Base-by-base conservation (phyloP, 2,113 vertebrate species). In the Trematocara stigmaticum region DNA sequence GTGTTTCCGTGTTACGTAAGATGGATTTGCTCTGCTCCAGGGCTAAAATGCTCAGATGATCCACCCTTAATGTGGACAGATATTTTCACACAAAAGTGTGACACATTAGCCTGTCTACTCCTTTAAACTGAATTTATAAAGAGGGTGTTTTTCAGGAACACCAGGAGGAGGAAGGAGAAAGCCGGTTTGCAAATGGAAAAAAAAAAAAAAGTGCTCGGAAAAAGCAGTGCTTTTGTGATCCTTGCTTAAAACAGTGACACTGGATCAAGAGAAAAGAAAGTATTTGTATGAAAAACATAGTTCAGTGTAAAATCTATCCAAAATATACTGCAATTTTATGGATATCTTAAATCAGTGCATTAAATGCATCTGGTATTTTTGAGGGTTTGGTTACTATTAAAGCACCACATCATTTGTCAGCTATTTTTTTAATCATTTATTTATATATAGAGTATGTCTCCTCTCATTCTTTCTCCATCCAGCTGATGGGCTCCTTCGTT, bases 401-500 rank as follows among this genome's bases (percentile, higher is more conserved):
- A 81, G 35, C 74, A 51, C 23, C 56, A 51, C 8, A 82, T 55
- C 34, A 78, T 3, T 71, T 82, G 10, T 76, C 61, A 66, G 61
- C 15, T 49, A 15, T 53, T 8, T 18, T 8, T 18, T 16, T 0
- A 1, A 53, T 7, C 6, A 23, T 64, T 42, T 26, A 26, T 5
- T 29, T 13, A 35, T n/a, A 0, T n/a, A 35, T 16, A 84, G 84
- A 38, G 6, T 20, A 20, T 55, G 52, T 52, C 61, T 20, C 69
- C 42, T 81, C 12, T 85, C 20, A 3, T 8, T 80, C 3, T 57
- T 35, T 84, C 64, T 88, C 74, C 61, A 64, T 57, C 7, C 84
- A 96, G 98, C 90, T 99, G 96, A 97, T 97, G 20, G 98, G 98
- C 66, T 95, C 97, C 3, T 97, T 97, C 64, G 97, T 99, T 86